phyloP scores from a whole-genome alignment of 1,140 invertebrate genomes.

The Drosophila bipectinata region DNA sequence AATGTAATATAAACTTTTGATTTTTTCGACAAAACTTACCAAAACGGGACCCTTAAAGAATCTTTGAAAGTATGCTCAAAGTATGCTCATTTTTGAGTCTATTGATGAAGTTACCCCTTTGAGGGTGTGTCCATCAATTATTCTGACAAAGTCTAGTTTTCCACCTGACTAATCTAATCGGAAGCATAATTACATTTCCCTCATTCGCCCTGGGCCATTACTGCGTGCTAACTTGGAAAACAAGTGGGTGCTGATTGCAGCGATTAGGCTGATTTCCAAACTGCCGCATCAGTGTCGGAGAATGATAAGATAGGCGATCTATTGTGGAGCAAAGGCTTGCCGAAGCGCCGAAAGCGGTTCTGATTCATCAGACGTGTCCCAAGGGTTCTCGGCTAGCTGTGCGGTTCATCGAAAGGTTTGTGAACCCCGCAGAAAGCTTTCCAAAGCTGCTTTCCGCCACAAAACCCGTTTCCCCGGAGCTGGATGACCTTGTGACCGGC shows the following conservation, averaged over 20 bases:
- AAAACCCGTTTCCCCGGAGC: conserved; percentile 20
- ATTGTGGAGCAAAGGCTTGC: neutral
- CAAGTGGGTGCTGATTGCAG: conserved; percentile 45
- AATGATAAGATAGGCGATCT: conserved; percentile 32
- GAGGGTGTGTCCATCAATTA: conserved; percentile 15
- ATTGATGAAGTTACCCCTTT: neutral
- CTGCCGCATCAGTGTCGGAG: neutral
- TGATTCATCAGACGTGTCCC: conserved; percentile 15
- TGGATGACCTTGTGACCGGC: conserved; percentile 29
- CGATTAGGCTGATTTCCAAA: conserved; percentile 16
- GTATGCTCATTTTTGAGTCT: neutral
- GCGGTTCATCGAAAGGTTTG: conserved; percentile 8
- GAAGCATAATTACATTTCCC: conserved; percentile 58
- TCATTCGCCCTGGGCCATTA: conserved; percentile 32
- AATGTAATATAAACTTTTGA: too few species aligned
- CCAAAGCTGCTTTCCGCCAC: conserved; percentile 20
- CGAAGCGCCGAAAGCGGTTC: neutral
- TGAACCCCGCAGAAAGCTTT: conserved; percentile 27
- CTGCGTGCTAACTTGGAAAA: conserved; percentile 1
- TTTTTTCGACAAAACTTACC: too few species aligned
- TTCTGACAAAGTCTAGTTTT: conserved; percentile 3
- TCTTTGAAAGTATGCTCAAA: neutral
- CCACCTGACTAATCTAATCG: conserved; percentile 47
- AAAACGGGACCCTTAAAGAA: too few species aligned
- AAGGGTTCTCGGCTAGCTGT: neutral